Evolutionary conservation across 2,797 vertebrate genomes (phyloP), one percentile per base, ranked within the genome.

Genomic region (Silurus lanzhouensis): DNA sequence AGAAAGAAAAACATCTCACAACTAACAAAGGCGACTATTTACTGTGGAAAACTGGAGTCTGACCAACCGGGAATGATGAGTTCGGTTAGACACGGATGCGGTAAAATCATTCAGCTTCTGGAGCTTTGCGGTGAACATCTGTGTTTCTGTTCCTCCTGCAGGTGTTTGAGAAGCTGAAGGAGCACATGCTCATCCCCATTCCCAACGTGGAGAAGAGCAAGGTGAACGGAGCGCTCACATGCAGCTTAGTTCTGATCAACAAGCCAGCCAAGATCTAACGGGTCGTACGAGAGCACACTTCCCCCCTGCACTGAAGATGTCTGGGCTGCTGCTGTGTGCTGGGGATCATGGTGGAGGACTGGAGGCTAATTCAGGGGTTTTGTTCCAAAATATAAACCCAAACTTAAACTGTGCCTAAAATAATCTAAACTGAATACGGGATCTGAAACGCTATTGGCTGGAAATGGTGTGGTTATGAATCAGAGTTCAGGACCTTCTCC

Each of bases 101-200:
- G 55, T 38, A 12, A 77, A 22, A 20, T 25, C 55, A 38, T 38
- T 38, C 38, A 5, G 58, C 25, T 13, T 58, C 75, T 58, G 75
- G 25, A 55, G 5, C 55, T 77, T 60, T 77, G 25, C 31, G 55
- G 9, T 60, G 20, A 10, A 77, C 0, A 19, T 60, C 52, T 58
- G 57, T 52, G 15, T 17, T 52, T 48, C n/a, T 66, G 14, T 76
- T 25, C 77, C 58, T 82, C 46, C 20, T 87, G 63, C 91, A 99
- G 98, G 96, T 98, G 74, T 99, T 97, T 88, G 97, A 99, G 94
- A 99, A 97, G 91, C 93, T 99, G 93, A 99, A 98, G 95, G 97
- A 99, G 92, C 91, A 98, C 94, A 96, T 96, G 94, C 95, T 99
- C 94, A 97, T 99, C 87, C 98, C 98, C 0, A 93, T 97, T 90